Percentiles rank a stretch among this genome's conserved stretches.
These are phyloP conservation scores for Argyra leucocephala DNA, from an alignment of 2,888 invertebrate species.

Conservation along the genomic window DNA sequence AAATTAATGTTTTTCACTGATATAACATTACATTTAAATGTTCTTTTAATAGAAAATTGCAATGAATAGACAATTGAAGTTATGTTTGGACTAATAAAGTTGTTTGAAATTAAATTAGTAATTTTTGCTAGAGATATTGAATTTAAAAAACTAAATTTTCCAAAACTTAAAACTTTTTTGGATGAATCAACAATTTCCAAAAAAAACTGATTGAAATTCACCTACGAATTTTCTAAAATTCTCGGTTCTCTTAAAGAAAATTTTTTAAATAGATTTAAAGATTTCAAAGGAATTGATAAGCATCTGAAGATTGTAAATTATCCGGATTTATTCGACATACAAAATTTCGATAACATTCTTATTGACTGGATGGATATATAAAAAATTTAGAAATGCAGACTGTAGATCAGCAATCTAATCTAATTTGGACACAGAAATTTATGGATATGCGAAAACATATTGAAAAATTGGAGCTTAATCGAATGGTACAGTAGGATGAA, in stretches of 20 bases:
- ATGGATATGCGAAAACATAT: slow-evolving; percentile 1
- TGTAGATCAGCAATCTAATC: slow-evolving; percentile 1
- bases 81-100: neutral
- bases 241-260: too few species aligned
- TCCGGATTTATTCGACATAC: slow-evolving; percentile 5
- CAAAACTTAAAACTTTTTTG: too few species aligned
- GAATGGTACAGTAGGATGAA: neutral
- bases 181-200: too few species aligned
- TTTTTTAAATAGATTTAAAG: too few species aligned
- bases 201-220: too few species aligned
- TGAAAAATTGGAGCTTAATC: neutral
- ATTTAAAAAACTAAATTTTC: too few species aligned
- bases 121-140: too few species aligned
- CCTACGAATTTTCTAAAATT: too few species aligned
- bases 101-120: too few species aligned
- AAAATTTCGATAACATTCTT: neutral
- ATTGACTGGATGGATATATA: neutral
- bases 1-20: slow-evolving; percentile 18
- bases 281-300: neutral
- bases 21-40: slow-evolving; percentile 17
- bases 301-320: neutral
- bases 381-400: slow-evolving; percentile 7
- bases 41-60: slow-evolving; percentile 14
- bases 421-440: slow-evolving; percentile 1
- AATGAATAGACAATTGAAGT: slow-evolving; percentile 7